phyloP scores from a whole-genome alignment of 2,797 vertebrate genomes.

The Threskiornis aethiopicus region DNA sequence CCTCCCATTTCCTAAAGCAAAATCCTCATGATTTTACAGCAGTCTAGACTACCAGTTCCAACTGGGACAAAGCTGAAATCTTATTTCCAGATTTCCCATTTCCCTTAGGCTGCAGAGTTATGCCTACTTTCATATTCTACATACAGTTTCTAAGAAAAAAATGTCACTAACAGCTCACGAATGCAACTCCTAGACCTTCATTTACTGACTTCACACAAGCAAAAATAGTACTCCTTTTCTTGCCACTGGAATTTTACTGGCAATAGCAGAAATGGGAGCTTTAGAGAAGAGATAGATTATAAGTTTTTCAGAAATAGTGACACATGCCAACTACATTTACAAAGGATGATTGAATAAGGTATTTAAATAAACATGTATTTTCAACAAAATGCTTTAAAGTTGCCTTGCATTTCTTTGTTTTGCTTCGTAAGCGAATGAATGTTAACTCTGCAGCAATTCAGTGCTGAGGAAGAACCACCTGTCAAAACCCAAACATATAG shows the following conservation, averaged over 20 bases:
- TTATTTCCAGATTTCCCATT: neutral
- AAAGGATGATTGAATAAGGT: neutral
- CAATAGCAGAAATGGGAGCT: neutral
- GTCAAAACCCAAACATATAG: neutral
- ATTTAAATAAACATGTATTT: neutral
- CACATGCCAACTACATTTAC: neutral
- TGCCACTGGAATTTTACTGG: neutral
- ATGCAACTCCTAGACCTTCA: neutral
- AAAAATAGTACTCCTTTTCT: neutral
- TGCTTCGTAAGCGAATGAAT: neutral
- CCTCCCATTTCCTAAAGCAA: neutral
- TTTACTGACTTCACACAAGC: neutral
- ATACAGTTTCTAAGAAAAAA: neutral
- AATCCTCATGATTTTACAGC: neutral
- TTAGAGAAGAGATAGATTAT: neutral
- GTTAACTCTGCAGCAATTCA: neutral
- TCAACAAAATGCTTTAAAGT: neutral
- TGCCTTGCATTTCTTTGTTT: neutral
- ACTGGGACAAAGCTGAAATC: neutral
- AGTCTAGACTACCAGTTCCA: neutral
- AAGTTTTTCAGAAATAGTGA: constrained; percentile 8
- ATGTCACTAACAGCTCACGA: neutral
- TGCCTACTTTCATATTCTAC: neutral
- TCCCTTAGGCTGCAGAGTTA: neutral
- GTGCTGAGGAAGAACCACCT: neutral